Evolutionary conservation across 2,797 vertebrate species (phyloP).

Genomic region (Galago senegalensis): DNA sequence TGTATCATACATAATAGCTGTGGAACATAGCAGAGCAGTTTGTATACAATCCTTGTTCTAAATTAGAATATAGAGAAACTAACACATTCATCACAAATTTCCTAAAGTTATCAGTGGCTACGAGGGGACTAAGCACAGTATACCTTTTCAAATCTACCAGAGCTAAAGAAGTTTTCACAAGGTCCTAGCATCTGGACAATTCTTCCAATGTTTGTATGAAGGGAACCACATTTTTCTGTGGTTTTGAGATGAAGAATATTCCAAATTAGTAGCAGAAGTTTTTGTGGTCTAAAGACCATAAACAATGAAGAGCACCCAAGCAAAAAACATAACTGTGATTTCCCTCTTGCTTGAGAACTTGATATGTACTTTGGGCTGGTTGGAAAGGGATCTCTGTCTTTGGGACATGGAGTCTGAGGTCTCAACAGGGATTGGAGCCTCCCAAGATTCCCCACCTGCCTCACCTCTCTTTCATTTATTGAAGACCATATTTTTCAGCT

Average conservation of each 20-base stretch:
- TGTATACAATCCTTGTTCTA: background rate
- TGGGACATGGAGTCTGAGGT: background rate
- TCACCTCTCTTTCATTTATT: background rate
- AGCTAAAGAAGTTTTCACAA: slow-evolving; percentile 12
- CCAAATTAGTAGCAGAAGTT: background rate
- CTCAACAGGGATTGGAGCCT: background rate
- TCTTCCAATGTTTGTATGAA: background rate
- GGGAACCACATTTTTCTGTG: background rate
- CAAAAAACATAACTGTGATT: background rate
- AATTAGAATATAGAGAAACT: background rate
- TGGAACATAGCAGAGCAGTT: background rate
- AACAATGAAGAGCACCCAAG: background rate
- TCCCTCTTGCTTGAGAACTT: background rate
- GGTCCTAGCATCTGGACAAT: background rate
- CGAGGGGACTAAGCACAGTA: background rate
- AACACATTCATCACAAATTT: slow-evolving; percentile 2
- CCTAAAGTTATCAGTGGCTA: background rate
- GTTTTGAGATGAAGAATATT: slow-evolving; percentile 23
- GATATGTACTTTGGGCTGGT: background rate
- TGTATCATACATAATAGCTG: background rate
- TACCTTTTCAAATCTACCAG: slow-evolving; percentile 8
- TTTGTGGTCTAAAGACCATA: background rate
- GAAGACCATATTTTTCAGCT: slow-evolving; percentile 5
- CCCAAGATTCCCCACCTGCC: background rate
- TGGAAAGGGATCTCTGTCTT: background rate